phyloP scores from a whole-genome alignment of 2,888 invertebrate genomes.

The Hypena proboscidalis region DNA sequence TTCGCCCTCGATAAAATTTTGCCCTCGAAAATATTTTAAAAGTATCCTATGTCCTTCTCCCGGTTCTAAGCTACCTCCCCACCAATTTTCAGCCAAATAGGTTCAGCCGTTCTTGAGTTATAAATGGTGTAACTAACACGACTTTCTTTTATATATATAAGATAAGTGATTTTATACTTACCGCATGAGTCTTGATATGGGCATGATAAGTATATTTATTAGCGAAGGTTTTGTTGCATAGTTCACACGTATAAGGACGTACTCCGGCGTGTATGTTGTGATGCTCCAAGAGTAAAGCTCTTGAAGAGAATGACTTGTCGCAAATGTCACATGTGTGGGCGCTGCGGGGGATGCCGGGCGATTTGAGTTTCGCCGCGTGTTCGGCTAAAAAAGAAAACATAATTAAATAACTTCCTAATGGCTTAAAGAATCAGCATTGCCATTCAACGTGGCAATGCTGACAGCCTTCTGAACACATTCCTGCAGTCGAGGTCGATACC shows the following conservation, averaged over 20 bases:
- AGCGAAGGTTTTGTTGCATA: conserved; percentile 90
- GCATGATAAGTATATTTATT: conserved; percentile 92
- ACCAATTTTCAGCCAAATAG: no score
- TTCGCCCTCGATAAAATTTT: no score
- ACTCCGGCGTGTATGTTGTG: conserved; percentile 89
- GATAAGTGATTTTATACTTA: conserved; percentile 21
- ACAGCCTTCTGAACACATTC: no score
- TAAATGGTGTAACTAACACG: no score
- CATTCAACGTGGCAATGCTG: no score
- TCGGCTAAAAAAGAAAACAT: conserved; percentile 44
- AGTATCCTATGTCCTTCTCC: no score
- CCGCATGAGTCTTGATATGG: conserved; percentile 90
- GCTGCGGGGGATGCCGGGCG: conserved; percentile 73
- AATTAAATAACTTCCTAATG: no score
- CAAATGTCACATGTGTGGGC: conserved; percentile 84
- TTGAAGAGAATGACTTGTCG: conserved; percentile 88
- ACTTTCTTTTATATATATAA: no score
- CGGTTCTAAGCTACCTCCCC: no score
- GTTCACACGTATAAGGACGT: conserved; percentile 87
- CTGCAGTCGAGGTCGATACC: no score
- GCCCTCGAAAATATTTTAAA: no score
- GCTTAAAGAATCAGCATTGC: neutral
- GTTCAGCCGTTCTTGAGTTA: no score
- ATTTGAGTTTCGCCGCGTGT: conserved; percentile 52
- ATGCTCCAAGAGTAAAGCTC: conserved; percentile 89